Evolutionary conservation across 2,888 invertebrate genomes (phyloP).

Genomic region (Phyllotreta cruciferae): DNA sequence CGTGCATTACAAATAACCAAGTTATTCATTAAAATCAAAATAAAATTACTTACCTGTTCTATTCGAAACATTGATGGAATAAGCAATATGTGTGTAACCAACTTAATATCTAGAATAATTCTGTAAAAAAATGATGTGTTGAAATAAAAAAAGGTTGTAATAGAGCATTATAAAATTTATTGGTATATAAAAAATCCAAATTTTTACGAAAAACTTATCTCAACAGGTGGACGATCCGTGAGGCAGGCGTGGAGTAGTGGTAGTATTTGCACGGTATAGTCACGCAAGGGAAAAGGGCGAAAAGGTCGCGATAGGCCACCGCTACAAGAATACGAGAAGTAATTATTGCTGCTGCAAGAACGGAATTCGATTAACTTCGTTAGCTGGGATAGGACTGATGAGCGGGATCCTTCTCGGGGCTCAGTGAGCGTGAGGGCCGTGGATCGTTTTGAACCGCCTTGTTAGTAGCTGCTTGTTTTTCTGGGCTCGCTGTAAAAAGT

Average conservation of each 20-base stretch:
- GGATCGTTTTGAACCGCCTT: slow-evolving; percentile 61
- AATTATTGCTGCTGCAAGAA: slow-evolving; percentile 27
- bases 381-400: slow-evolving; percentile 12
- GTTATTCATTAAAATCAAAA: too few species aligned
- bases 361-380: slow-evolving; percentile 27
- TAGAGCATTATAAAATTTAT: slow-evolving; percentile 5
- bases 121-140: too few species aligned
- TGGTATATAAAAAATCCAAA: not conserved
- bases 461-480: slow-evolving; percentile 59
- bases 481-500: slow-evolving; percentile 57
- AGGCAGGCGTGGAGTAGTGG: not conserved
- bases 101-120: too few species aligned
- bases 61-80: too few species aligned
- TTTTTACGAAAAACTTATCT: not conserved
- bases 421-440: slow-evolving; percentile 53
- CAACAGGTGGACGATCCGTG: slow-evolving; percentile 2
- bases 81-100: too few species aligned
- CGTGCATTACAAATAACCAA: too few species aligned
- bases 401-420: slow-evolving; percentile 5
- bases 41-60: too few species aligned
- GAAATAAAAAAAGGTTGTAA: too few species aligned
- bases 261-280: not conserved
- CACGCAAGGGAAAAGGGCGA: slow-evolving; percentile 1
- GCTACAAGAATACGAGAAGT: slow-evolving; percentile 11
- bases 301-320: not conserved